Evolutionary conservation across 2,888 invertebrate genomes (phyloP), one percentile per base, ranked within the genome.

Genomic region (Apamea sordens): DNA sequence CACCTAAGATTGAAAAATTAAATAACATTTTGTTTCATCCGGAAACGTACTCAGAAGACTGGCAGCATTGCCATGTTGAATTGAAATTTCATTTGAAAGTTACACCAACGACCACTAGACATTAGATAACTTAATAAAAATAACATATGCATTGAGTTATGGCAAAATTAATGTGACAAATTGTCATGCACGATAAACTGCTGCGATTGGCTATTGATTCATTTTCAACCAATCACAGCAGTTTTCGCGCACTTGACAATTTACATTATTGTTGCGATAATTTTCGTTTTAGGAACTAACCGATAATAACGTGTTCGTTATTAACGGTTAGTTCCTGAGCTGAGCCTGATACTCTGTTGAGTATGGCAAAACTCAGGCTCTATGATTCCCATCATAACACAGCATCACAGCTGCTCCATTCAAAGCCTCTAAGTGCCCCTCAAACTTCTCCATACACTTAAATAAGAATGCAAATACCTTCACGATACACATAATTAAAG

Each of bases 401-500:
- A 59, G 56, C 50, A 63, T 32, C 41, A 56, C 50, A 59, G 56
- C 50, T 59, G n/a, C 18, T 18, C 11, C 50, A 47, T 76, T 76
- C 18, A 75, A 47, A 47, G 11, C 4, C 36, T 28, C 3, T 11
- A 32, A 2, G 21, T 4, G 7, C 24, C 50, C 28, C 15, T 61
- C 53, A 79, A 53, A 67, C n/a, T 32, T 32, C 56, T n/a, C 28
- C 24, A 28, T 21, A 44, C 59, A 80, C 70, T 41, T 67, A 24
- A 24, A 21, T 44, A 85, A 74, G 71, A 86, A 84, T 77, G 71
- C 47, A 77, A 82, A 86, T 86, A 36, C 70, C 73, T 68, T 64
- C 83, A 84, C 86, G 84, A 71, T 72, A 74, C 70, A 72, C 70
- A 81, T 59, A 84, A 86, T 83, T 85, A 81, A 88, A 75, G 50